Conservation (phyloP, 2,113 vertebrate genomes). For the Apteryx owenii region DNA sequence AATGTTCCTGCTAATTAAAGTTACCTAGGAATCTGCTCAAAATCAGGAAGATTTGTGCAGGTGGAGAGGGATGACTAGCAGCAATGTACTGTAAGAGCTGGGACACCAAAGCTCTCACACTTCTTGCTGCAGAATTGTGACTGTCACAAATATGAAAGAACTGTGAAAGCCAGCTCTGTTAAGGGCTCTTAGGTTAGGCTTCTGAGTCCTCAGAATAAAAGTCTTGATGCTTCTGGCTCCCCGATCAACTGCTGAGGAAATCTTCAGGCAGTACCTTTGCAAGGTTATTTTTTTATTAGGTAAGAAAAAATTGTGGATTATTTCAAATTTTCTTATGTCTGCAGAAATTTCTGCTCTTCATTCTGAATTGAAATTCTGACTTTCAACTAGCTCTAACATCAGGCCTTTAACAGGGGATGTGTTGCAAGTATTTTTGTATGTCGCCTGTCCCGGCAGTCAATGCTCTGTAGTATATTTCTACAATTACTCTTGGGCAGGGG, state of each 20-base stretch:
- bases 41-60: not conserved
- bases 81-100: not conserved
- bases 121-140: not conserved
- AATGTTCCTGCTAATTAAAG: not conserved
- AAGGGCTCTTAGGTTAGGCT: not conserved
- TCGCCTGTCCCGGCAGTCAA: not conserved
- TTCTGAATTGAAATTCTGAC: not conserved
- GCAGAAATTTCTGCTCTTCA: not conserved
- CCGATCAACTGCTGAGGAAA: not conserved
- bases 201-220: not conserved
- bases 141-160: not conserved
- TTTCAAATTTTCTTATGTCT: not conserved
- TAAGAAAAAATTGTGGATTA: not conserved
- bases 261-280: fast-evolving
- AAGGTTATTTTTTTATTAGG: not conserved
- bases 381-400: not conserved
- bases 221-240: not conserved
- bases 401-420: not conserved
- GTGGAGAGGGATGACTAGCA: not conserved
- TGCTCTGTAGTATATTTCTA: not conserved
- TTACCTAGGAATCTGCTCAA: not conserved
- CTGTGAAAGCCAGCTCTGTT: not conserved
- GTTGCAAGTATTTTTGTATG: not conserved
- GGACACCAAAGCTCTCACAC: not conserved
- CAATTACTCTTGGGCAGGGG: not conserved